Base-by-base conservation (phyloP, 2,113 vertebrate genomes). In the Lycocorax pyrrhopterus region DNA sequence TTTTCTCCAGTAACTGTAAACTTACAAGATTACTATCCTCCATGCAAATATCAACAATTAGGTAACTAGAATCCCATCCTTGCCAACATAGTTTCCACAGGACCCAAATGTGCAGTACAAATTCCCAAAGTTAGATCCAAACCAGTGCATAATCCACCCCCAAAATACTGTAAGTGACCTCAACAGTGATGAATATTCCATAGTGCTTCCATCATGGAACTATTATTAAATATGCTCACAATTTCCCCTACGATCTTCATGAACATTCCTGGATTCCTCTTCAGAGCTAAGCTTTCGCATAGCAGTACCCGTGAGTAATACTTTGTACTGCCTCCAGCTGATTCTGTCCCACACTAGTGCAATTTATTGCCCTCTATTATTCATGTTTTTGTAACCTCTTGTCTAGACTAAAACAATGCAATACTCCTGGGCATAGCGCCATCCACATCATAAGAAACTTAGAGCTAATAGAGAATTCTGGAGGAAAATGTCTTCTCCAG, bases 361-460 rank as follows among this genome's bases (percentile, higher is more conserved):
- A 68, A 90, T 84, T 94, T 91, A 86, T 13, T 83, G 59, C 35
- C 39, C 47, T 56, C 35, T 44, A 7, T 73, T 80, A 80, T 77
- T 93, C 47, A 80, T 69, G 43, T 6, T 88, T 90, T 88, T 95
- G 64, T 84, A 79, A 93, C 47, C 72, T 96, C 78, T 87, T 55
- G 75, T 96, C 88, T 94, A 91, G 75, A 96, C 72, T 78, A 82
- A 60, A 92, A 72, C 82, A 94, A 88, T 89, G 68, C 55, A 90
- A 60, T 74, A 52, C 51, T 75, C 52, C 47, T 13, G 19, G 72
- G 90, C 18, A 3, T 22, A 72, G 53, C 0, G 2, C 59, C 75
- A 94, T 46, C 41, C 46, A 41, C 4, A 7, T 85, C n/a, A 12
- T 16, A 68, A 86, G 56, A 87, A 90, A 78, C 9, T 35, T 17